Evolutionary conservation across 2,888 invertebrate species (phyloP), one percentile per base, ranked within the genome.

Genomic region (Drosophila mimetica): DNA sequence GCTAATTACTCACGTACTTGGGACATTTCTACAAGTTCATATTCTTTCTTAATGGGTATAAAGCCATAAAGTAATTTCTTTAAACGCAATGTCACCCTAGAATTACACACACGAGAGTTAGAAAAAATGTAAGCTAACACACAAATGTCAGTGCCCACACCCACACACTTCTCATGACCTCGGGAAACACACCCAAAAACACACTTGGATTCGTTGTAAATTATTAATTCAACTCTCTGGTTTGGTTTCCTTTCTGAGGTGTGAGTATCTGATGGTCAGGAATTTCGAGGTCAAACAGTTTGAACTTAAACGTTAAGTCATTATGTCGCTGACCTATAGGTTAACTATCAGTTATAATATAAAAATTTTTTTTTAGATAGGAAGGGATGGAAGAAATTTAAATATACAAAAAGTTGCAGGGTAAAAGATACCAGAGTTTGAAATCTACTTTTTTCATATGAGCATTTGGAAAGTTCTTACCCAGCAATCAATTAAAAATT

Each of bases 61-160:
- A 89, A 86, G 82, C 89, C 89, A 77, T 87, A 89, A 77, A 90
- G 89, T 57, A 89, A 89, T 80, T 89, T 89, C 86, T 90, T 86
- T 67, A 89, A 84, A 77, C 82, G 89, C 53, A 89, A 81, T 69
- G 88, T 88, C 74, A 83, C 82, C 90, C 90, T 89, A 89, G 59
- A 79, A 87, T 61, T 77, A 80, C 67, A 66, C 60, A 79, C 54
- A 67, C 48, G 61, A 58, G 63, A 51, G 57, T 58, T 67, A 36
- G 39, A 39, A 53, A 74, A 67, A 73, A 37, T 42, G 59, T 30
- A 37, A 48, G 47, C 46, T 34, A 8, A 25, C 46, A n/a, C 28
- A 42, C 34, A 54, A 32, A 22, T 14, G 41, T 9, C 32, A 20
- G 37, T n/a, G 46, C 18, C 30, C 37, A 39, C 48, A 46, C 34